phyloP scores from a whole-genome alignment of 92 coral and sea anemone genomes.

The Phenganax marumi region DNA sequence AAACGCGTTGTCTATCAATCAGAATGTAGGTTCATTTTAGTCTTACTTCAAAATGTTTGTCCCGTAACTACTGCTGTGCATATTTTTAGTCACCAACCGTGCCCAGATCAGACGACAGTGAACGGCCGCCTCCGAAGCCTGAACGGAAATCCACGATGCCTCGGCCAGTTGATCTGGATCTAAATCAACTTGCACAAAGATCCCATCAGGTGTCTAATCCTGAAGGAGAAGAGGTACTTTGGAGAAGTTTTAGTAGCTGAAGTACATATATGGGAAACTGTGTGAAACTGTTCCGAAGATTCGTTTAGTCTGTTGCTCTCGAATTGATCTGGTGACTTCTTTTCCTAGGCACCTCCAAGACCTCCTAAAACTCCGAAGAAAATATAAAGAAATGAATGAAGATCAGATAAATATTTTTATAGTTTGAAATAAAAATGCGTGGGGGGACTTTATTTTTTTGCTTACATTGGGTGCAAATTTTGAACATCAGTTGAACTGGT shows the following conservation, averaged over 20 bases:
- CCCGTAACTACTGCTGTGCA: background rate
- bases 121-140: slow-evolving; percentile 37
- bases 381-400: background rate
- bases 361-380: slow-evolving; percentile 40
- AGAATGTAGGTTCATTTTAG: background rate
- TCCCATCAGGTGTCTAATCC: background rate
- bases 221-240: background rate
- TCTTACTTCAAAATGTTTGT: background rate
- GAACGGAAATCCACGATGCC: slow-evolving; percentile 40
- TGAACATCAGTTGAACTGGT: background rate
- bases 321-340: background rate
- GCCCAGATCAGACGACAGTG: slow-evolving; percentile 2
- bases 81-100: slow-evolving; percentile 6
- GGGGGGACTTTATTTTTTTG: background rate
- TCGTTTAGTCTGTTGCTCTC: background rate
- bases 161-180: slow-evolving; percentile 33
- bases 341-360: slow-evolving; percentile 12
- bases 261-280: background rate
- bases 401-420: slow-evolving; percentile 16
- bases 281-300: background rate
- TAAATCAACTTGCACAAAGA: slow-evolving; percentile 9
- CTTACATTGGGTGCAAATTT: background rate
- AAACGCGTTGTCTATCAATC: background rate
- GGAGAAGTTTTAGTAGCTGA: background rate
- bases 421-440: slow-evolving; percentile 5